Base-by-base conservation (phyloP, 2,113 vertebrate species). In the Oreotrochilus melanogaster region DNA sequence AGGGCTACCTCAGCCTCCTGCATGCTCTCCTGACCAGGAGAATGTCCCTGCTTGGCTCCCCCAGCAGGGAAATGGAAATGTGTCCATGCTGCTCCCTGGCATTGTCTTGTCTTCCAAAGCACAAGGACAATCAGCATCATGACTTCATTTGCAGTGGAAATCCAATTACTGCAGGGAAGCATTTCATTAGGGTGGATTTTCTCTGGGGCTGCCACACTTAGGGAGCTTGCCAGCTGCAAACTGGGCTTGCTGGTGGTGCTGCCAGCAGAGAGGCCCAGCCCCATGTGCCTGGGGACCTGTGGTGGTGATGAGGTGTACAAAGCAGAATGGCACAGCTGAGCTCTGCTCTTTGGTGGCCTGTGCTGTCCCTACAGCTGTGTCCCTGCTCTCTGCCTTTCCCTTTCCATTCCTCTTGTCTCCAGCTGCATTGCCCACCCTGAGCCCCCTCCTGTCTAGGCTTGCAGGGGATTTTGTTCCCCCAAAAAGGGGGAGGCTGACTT, bases 151-250 rank as follows among this genome's bases (percentile, higher is more conserved):
- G n/a, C 70, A 33, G 47, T 39, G 30, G 57, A 81, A 96, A 97
- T 86, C 78, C 88, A 96, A 78, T 94, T 94, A 92, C n/a, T 62
- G 92, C 1, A 51, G 73, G 47, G 87, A 93, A 96, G 47, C 5
- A 3, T 89, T 96, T 96, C 66, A 91, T 93, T 78, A 92, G 50
- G 73, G 80, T 6, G 88, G 90, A 76, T 96, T 90, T 93, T 33
- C 84, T 76, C 74, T 3, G 14, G 0, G 10, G 50, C 17, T 69
- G 76, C 75, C 58, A 42, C 17, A 8, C 11, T 1, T 1, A 1
- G 53, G 66, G 56, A 83, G 47, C 47, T 62, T 0, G 19, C 7
- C 33, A 2, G 11, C 10, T 0, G 1, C 25, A 8, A 0, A 18
- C 25, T 0, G 1, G 47, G 33, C 18, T 54, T 0, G 0, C 53